These are phyloP conservation scores for Hydrophis major DNA, from an alignment of 2,797 vertebrate genomes.

Conservation along the genomic window DNA sequence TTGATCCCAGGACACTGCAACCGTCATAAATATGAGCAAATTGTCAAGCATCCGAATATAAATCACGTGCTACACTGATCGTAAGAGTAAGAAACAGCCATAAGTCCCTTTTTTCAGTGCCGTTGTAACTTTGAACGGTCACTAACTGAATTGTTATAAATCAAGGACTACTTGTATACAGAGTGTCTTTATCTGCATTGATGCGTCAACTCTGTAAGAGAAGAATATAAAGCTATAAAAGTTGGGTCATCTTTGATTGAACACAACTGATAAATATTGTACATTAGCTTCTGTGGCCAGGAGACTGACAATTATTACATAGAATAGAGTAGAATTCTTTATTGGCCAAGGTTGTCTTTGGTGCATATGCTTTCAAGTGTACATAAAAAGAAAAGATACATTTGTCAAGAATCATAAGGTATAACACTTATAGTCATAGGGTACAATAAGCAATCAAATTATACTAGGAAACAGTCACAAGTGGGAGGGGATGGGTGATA, in stretches of 20 bases:
- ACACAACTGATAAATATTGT: not conserved
- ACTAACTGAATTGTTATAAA: not conserved
- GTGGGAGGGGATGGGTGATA: no score
- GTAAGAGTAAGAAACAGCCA: not conserved
- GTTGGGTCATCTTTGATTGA: not conserved
- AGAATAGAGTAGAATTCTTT: no score
- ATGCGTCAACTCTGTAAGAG: not conserved
- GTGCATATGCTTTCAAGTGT: no score
- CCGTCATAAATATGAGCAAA: not conserved
- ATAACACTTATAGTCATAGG: no score
- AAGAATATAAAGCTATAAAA: not conserved
- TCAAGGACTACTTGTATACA: not conserved
- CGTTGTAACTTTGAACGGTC: not conserved
- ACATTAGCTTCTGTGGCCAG: constrained; percentile 31
- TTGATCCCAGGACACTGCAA: not conserved
- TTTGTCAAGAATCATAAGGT: no score
- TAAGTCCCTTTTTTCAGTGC: not conserved
- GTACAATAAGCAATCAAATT: no score
- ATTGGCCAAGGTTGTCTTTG: no score
- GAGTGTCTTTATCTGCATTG: not conserved
- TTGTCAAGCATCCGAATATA: not conserved
- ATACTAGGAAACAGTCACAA: no score
- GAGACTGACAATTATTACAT: constrained; percentile 24
- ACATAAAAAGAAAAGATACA: no score
- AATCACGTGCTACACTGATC: not conserved